These are phyloP conservation scores for Apis mellifera DNA, from an alignment of 1,140 invertebrate species.

Conservation along the genomic window Amel_HAv3.1 CM009931.2:22504501-22505000, in stretches of 20 bases:
- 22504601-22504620: conserved; percentile 58
- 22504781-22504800: neutral
- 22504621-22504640: neutral
- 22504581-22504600: conserved; percentile 31
- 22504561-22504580: conserved; percentile 53
- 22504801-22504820: neutral
- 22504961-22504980: neutral
- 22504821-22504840: conserved; percentile 39
- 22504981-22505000: neutral
- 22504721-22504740: conserved; percentile 60
- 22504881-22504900: conserved; percentile 19
- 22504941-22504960: neutral
- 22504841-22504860: conserved; percentile 22
- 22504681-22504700: conserved; percentile 41
- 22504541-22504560: conserved; percentile 59
- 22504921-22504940: neutral
- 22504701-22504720: conserved; percentile 41
- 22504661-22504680: conserved; percentile 34
- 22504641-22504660: neutral
- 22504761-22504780: conserved; percentile 12
- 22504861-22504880: conserved; percentile 26
- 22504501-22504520: conserved; percentile 51
- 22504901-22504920: conserved; percentile 32
- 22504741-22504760: conserved; percentile 39
- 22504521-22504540: conserved; percentile 47